These are phyloP conservation scores for Callimorpha dominula DNA, from an alignment of 2,888 invertebrate genomes.

Conservation along the genomic window DNA sequence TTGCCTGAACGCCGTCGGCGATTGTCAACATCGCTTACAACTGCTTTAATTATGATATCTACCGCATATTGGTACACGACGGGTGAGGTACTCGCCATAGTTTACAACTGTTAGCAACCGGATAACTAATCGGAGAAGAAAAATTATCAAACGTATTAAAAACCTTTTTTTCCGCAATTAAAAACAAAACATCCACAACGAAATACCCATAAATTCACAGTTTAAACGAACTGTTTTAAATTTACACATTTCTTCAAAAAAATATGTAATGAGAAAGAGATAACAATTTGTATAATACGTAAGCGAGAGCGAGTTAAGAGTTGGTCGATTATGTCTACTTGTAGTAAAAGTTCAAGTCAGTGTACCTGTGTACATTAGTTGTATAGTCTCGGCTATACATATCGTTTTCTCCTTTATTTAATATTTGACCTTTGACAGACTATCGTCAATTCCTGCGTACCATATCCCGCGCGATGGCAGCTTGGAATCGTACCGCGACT, in stretches of 20 bases:
- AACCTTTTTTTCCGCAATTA: background rate
- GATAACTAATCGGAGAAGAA: background rate
- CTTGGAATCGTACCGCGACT: slow-evolving; percentile 93
- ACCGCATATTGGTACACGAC: no score
- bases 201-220: background rate
- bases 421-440: slow-evolving; percentile 74
- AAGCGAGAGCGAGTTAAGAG: slow-evolving; percentile 46
- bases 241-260: background rate
- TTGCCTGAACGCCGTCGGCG: background rate
- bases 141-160: background rate
- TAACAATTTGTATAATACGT: background rate
- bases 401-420: background rate
- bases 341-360: slow-evolving; percentile 61
- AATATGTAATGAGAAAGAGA: background rate
- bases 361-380: slow-evolving; percentile 30
- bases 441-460: slow-evolving; percentile 92
- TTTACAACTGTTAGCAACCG: no score
- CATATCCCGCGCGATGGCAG: slow-evolving; percentile 94
- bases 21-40: no score
- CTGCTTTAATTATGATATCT: no score
- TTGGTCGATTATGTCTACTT: slow-evolving; percentile 44
- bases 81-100: no score
- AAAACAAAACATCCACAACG: background rate
- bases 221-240: background rate
- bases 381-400: background rate